Conservation (phyloP, 2,113 vertebrate genomes). For the Phrynosoma platyrhinos region DNA sequence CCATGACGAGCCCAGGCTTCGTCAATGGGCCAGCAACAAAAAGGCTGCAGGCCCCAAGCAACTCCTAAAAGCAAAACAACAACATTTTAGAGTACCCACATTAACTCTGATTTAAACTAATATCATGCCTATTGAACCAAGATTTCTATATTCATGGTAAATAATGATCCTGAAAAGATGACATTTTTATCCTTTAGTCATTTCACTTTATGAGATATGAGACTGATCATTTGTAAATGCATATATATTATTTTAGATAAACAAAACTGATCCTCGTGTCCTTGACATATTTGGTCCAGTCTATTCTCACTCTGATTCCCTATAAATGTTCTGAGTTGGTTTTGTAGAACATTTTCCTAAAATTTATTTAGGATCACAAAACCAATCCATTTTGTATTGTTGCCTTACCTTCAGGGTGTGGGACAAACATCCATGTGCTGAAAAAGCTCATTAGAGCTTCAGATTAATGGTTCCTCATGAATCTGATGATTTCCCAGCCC, state of each 20-base stretch:
- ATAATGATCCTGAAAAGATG: background rate
- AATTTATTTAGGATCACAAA: background rate
- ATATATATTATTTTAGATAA: background rate
- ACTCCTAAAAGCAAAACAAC: conserved; percentile 20
- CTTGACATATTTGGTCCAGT: background rate
- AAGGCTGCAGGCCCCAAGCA: conserved; percentile 3
- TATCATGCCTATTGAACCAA: background rate
- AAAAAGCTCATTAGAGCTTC: conserved; percentile 31
- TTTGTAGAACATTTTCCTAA: background rate
- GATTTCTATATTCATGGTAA: background rate
- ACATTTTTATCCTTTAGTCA: background rate
- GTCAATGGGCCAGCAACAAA: conserved; percentile 22
- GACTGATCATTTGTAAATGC: background rate
- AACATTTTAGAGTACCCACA: conserved; percentile 2
- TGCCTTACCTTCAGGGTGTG: conserved; percentile 17
- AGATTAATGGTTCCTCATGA: conserved; percentile 20
- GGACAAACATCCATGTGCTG: conserved; percentile 15
- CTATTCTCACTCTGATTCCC: background rate
- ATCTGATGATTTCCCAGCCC: conserved; percentile 28
- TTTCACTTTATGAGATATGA: background rate
- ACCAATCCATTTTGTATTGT: conserved; percentile 1
- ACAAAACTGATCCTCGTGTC: background rate
- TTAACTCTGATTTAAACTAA: background rate
- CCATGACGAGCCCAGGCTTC: conserved; percentile 10
- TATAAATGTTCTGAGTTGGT: background rate